Base-by-base conservation (phyloP, 2,888 invertebrate species). In the Scaptodrosophila latifasciaeformis region DNA sequence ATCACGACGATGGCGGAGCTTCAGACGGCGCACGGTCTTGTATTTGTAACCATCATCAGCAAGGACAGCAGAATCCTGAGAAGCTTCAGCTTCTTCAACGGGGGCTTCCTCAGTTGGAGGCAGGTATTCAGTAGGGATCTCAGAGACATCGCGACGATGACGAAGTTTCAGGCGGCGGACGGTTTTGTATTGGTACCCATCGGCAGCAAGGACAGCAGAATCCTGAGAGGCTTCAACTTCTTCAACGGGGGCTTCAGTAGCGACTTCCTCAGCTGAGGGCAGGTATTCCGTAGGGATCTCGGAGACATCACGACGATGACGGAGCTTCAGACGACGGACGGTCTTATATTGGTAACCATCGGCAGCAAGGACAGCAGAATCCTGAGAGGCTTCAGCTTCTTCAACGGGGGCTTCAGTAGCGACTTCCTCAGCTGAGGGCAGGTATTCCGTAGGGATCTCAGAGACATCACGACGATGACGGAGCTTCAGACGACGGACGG, bases 41-140 rank as follows among this genome's bases (percentile, higher is more conserved):
- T 83, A 83, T 15, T 62, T 70, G 50, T 81, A 82, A 18, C 82
- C 82, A 70, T 81, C 71, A 7, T 65, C 67, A 44, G 64, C 75
- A 5, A 82, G 59, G 15, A 44, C 54, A 24, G 70, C 67, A 18
- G 80, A 43, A 1, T 57, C 57, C 12, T 57, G 43, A 42, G 51
- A 35, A 17, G 51, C 27, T 9, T 59, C 42, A 9, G 15, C 43
- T 12, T 54, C 52, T 13, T 53, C 57, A 43, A 37, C 49, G 10
- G 58, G 43, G 5, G 47, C 46, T 52, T 64, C 63, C 42, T 62
- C 56, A 12, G 50, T 37, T 19, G 70, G 62, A 4, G 64, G 60
- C 49, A 67, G 54, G 15, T 68, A 68, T 9, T 57, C 42, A 12
- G 53, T 52, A 15, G 56, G 34, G 17, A 67, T 24, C 37, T 70